These are phyloP conservation scores for Oscheius sp. DNA, from an alignment of 2,888 invertebrate genomes.

Conservation along the genomic window DNA sequence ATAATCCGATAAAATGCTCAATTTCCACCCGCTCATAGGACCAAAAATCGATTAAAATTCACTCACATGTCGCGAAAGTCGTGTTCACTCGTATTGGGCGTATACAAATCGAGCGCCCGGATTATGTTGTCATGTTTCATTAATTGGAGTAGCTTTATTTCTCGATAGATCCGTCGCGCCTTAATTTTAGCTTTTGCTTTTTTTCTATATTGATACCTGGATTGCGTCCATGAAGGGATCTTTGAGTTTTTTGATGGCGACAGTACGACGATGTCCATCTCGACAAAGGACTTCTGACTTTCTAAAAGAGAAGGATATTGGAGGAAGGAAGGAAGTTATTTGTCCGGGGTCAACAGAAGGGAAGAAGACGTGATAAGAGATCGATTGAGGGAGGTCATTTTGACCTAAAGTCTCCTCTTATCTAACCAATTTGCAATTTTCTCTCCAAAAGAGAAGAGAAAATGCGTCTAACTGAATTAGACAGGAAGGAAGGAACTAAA, in stretches of 20 bases:
- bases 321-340: not conserved
- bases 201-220: conserved; percentile 35
- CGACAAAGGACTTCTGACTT: conserved; percentile 41
- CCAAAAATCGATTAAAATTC: too few relatives aligned
- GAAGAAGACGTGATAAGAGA: not conserved
- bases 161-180: conserved; percentile 94
- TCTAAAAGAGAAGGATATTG: conserved; percentile 28
- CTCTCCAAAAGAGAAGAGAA: not conserved
- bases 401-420: too few relatives aligned
- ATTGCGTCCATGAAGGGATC: conserved; percentile 50
- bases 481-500: too few relatives aligned
- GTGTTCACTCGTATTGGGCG: conserved; percentile 54
- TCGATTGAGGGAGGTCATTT: too few relatives aligned
- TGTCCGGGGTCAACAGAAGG: not conserved
- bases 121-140: conserved; percentile 99
- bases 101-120: conserved; percentile 63
- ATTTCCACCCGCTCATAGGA: too few relatives aligned
- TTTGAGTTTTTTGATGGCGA: conserved; percentile 66
- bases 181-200: conserved; percentile 26
- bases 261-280: conserved; percentile 44
- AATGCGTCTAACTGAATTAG: too few relatives aligned
- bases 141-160: conserved; percentile 91
- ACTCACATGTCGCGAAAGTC: conserved; percentile 63
- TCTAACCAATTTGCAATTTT: too few relatives aligned
- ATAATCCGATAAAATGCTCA: too few relatives aligned